phyloP scores from a whole-genome alignment of 2,797 vertebrate genomes.

The Mormyrops boulengeri region DNA sequence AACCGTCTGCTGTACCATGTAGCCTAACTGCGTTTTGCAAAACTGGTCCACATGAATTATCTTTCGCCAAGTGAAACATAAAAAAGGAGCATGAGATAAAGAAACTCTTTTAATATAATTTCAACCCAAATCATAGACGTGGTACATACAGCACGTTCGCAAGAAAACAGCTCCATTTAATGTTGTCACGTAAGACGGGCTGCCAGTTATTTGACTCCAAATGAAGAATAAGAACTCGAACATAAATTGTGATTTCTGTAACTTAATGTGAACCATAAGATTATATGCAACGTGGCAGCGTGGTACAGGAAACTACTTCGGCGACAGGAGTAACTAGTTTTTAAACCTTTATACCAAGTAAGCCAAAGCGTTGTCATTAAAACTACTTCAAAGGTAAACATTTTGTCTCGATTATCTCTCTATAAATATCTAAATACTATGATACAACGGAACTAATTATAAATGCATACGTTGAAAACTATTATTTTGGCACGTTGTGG shows the following conservation, averaged over 20 bases:
- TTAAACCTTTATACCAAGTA: neutral
- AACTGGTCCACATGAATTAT: neutral
- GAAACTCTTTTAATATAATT: neutral
- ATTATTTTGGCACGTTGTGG: neutral
- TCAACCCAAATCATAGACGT: neutral
- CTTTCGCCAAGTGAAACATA: neutral
- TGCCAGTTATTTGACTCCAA: neutral
- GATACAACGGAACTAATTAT: neutral
- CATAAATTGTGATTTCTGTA: neutral
- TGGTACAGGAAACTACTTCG: neutral
- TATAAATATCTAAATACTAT: neutral
- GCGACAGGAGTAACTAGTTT: neutral
- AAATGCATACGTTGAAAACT: neutral
- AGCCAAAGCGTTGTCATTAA: neutral
- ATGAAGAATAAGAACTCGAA: neutral
- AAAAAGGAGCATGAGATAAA: neutral
- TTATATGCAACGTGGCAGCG: neutral
- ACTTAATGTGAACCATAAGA: neutral
- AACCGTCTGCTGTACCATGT: neutral
- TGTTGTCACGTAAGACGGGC: neutral
- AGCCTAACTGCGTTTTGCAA: neutral
- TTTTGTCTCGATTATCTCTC: neutral
- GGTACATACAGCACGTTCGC: neutral
- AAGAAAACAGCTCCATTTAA: neutral
- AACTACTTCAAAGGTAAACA: neutral